Evolutionary conservation across 1,140 invertebrate species (phyloP).

Genomic region (Heliconius melpomene): DNA sequence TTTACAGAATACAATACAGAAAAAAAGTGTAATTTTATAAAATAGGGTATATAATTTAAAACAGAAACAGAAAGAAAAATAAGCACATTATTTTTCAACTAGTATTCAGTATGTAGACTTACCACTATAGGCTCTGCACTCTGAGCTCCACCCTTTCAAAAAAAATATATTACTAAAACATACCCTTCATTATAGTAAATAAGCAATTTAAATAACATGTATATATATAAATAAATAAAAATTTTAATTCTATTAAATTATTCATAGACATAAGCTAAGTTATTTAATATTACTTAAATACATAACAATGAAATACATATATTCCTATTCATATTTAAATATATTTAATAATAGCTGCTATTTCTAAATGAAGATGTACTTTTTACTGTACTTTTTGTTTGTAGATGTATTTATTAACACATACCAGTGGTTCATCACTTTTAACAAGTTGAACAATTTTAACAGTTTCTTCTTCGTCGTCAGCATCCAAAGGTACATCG

Average conservation of each 20-base stretch:
- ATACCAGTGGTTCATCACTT: conserved; percentile 97
- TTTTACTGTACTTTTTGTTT: neutral
- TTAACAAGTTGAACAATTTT: conserved; percentile 98
- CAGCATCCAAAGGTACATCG: conserved; percentile 92
- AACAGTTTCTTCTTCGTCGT: conserved; percentile 96
- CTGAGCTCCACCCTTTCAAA: conserved; percentile 91
- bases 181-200: conserved; percentile 3
- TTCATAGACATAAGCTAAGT: conserved; percentile 8
- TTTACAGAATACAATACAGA: conserved; percentile 13
- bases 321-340: conserved; percentile 20
- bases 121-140: conserved; percentile 97
- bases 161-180: conserved; percentile 55
- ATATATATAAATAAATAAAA: neutral
- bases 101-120: conserved; percentile 82
- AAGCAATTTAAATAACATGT: conserved; percentile 11
- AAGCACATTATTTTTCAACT: conserved; percentile 52
- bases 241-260: neutral
- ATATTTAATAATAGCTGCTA: conserved; percentile 64
- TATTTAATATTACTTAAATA: conserved; percentile 21
- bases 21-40: neutral
- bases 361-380: conserved; percentile 69
- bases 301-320: conserved; percentile 14
- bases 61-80: conserved; percentile 37
- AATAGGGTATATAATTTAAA: conserved; percentile 23
- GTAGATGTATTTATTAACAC: conserved; percentile 51